These are phyloP conservation scores for Tetranychus truncatus DNA, from an alignment of 2,888 invertebrate genomes.

Conservation along the genomic window DNA sequence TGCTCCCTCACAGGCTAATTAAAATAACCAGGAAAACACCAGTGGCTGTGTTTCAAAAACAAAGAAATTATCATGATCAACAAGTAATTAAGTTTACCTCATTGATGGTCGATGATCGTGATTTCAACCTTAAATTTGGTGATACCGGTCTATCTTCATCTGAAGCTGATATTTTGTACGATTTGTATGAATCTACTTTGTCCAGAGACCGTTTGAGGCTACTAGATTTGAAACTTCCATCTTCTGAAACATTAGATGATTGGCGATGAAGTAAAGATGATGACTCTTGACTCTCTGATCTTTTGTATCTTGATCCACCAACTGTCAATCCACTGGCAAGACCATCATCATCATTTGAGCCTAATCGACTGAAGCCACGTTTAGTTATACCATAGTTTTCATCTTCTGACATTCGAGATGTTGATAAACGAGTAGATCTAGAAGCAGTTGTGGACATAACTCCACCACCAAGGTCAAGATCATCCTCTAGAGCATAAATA, in stretches of 20 bases:
- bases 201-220: conserved; percentile 2
- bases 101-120: background rate
- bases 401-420: background rate
- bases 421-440: background rate
- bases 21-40: too few relatives aligned
- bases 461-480: background rate
- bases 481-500: background rate
- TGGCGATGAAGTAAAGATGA: background rate
- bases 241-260: conserved; percentile 4
- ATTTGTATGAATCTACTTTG: background rate
- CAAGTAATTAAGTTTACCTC: background rate
- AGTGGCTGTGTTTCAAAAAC: too few relatives aligned
- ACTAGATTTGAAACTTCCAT: background rate
- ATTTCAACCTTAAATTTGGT: background rate
- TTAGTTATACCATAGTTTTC: background rate
- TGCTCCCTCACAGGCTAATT: too few relatives aligned
- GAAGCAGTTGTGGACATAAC: background rate
- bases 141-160: background rate
- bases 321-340: background rate
- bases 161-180: background rate
- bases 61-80: too few relatives aligned
- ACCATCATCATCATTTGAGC: background rate
- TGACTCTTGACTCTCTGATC: conserved; percentile 3
- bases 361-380: background rate
- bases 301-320: background rate